Evolutionary conservation across 2,797 vertebrate species (phyloP), one percentile per base, ranked within the genome.

Genomic region (Podargus strigoides): DNA sequence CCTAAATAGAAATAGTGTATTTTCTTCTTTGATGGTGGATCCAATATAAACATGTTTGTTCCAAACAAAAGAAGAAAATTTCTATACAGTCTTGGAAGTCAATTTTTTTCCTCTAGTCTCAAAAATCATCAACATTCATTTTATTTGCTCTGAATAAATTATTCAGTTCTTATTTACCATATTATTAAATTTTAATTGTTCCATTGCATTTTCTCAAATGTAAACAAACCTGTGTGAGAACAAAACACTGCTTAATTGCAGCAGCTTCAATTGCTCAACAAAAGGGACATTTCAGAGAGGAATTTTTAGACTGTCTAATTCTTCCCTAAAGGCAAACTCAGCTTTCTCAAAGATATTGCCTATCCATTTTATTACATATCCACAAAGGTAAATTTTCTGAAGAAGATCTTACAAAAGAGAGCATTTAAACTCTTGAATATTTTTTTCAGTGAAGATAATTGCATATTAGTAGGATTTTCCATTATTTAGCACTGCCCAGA

Each of bases 111-210:
- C 81, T 59, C 63, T 62, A 60, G 53, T 70, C 42, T 90, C 59
- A 63, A 66, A 90, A 94, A 90, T 83, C 67, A 91, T 94, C 55
- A 93, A 85, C 85, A 67, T 92, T 78, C 62, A 89, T 96, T 97
- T 97, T 95, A 97, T 96, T 97, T 96, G 58, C 74, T 94, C 76
- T 89, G 93, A 97, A 95, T 97, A 97, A 97, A 98, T 97, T 97
- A 97, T 97, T 98, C 95, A 97, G 92, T 64, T 91, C 75, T 95
- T 97, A 96, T 97, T 98, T 97, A 97, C 91, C 87, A 94, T 96
- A 97, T 95, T 96, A 97, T 98, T 97, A 98, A 98, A 97, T 96
- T 97, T 98, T 98, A 97, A 98, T 97, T 97, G 95, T 97, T 87
- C 76, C 74, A 75, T 92, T 90, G 92, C 94, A 89, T 95, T 97